These are phyloP conservation scores for Pimephales promelas DNA, from an alignment of 2,113 vertebrate species.

Conservation along the genomic window DNA sequence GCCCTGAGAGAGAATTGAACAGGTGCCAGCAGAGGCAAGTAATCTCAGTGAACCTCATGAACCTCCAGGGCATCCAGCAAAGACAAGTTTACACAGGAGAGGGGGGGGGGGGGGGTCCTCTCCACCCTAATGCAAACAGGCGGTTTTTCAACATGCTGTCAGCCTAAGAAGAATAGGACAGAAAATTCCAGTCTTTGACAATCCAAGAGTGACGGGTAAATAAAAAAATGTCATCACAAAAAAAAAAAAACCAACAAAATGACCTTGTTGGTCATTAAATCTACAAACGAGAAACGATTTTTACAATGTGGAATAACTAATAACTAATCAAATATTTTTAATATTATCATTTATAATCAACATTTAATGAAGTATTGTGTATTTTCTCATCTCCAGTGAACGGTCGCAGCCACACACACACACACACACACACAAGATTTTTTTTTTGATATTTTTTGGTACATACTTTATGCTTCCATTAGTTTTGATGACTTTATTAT, in stretches of 20 bases:
- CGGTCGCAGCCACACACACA: too few relatives aligned
- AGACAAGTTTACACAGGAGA: constrained; percentile 56
- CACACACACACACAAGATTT: too few relatives aligned
- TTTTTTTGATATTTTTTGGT: too few relatives aligned
- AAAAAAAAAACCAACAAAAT: too few relatives aligned
- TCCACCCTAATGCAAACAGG: constrained; percentile 30
- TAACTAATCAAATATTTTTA: not conserved
- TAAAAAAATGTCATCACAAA: not conserved
- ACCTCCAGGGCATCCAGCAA: constrained; percentile 31
- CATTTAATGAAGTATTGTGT: too few relatives aligned
- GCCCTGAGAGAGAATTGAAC: constrained; percentile 26
- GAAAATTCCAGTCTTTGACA: constrained; percentile 30
- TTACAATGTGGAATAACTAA: not conserved
- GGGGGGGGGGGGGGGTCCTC: constrained; percentile 39
- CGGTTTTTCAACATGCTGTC: constrained; percentile 3
- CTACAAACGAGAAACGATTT: not conserved
- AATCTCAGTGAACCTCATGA: constrained; percentile 36
- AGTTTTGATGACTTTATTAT: not conserved
- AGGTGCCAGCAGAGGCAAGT: constrained; percentile 8
- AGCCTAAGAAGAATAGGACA: not conserved
- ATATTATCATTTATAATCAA: too few relatives aligned
- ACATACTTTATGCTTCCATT: not conserved
- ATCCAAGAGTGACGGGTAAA: not conserved
- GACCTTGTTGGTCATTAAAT: not conserved
- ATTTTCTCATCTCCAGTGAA: too few relatives aligned